These are phyloP conservation scores for Chlorodrepanis virens DNA, from an alignment of 2,113 vertebrate genomes.

Conservation along the genomic window DNA sequence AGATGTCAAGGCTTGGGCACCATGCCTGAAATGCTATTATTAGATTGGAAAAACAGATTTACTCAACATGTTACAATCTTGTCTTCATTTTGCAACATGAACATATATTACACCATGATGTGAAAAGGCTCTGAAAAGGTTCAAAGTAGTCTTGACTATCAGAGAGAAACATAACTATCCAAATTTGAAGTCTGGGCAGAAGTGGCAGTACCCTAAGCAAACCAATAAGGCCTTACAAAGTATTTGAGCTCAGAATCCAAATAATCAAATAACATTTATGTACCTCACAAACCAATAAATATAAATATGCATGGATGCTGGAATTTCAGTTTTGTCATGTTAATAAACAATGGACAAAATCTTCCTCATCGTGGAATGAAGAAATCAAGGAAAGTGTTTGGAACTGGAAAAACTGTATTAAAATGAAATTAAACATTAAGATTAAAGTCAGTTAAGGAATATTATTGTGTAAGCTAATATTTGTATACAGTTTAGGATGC, in stretches of 20 bases:
- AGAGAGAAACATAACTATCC: not conserved
- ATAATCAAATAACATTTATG: not conserved
- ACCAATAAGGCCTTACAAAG: not conserved
- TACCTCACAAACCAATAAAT: not conserved
- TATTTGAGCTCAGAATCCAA: not conserved
- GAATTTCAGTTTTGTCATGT: not conserved
- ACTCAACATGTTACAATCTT: not conserved
- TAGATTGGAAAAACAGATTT: not conserved
- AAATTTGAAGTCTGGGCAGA: not conserved
- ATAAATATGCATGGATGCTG: not conserved
- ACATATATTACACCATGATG: not conserved
- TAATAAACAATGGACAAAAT: not conserved
- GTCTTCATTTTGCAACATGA: not conserved
- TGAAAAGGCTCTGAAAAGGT: not conserved
- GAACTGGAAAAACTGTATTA: not conserved
- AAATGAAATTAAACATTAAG: not conserved
- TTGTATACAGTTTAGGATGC: not conserved
- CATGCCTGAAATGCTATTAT: not conserved
- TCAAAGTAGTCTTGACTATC: not conserved
- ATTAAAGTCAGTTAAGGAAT: not conserved
- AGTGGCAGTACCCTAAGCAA: not conserved
- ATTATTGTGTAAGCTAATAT: not conserved
- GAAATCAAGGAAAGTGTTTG: not conserved
- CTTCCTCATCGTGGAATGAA: not conserved
- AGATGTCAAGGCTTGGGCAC: not conserved